phyloP scores from a whole-genome alignment of 2,113 vertebrate genomes.

The Ageneiosus marmoratus region DNA sequence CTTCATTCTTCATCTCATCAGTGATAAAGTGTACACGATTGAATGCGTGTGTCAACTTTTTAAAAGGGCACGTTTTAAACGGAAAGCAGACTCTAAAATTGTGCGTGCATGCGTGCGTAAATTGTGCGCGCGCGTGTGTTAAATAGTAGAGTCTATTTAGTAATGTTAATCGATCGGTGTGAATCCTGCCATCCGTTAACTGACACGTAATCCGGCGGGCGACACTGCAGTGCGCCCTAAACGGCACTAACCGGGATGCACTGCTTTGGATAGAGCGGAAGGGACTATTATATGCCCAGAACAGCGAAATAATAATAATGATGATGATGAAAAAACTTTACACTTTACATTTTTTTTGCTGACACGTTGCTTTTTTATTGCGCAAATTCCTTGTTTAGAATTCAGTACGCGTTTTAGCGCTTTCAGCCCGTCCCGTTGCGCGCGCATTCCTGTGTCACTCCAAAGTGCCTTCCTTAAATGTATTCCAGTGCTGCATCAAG shows the following conservation, averaged over 20 bases:
- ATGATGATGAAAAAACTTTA: background rate
- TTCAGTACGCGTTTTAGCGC: background rate
- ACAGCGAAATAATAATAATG: too few relatives aligned
- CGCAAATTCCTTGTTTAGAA: background rate
- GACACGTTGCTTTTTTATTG: background rate
- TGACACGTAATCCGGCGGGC: conserved; percentile 46
- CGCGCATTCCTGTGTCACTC: conserved; percentile 60
- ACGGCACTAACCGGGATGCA: conserved; percentile 28
- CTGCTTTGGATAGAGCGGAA: conserved; percentile 17
- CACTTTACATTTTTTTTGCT: conserved; percentile 16
- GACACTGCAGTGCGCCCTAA: conserved; percentile 71
- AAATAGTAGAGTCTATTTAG: background rate
- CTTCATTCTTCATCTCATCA: conserved; percentile 51
- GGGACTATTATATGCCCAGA: background rate
- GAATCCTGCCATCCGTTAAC: conserved; percentile 26
- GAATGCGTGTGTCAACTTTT: conserved; percentile 8
- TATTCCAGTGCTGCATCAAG: conserved; percentile 71
- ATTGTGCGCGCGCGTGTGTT: background rate
- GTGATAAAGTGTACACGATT: background rate
- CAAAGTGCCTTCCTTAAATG: conserved; percentile 67
- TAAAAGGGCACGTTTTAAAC: background rate
- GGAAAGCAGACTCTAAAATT: background rate
- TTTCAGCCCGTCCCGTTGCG: background rate
- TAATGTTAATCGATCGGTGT: background rate
- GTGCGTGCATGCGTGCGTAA: background rate